Base-by-base conservation (phyloP, 1,140 invertebrate species). In the Zaprionus ghesquierei region DNA sequence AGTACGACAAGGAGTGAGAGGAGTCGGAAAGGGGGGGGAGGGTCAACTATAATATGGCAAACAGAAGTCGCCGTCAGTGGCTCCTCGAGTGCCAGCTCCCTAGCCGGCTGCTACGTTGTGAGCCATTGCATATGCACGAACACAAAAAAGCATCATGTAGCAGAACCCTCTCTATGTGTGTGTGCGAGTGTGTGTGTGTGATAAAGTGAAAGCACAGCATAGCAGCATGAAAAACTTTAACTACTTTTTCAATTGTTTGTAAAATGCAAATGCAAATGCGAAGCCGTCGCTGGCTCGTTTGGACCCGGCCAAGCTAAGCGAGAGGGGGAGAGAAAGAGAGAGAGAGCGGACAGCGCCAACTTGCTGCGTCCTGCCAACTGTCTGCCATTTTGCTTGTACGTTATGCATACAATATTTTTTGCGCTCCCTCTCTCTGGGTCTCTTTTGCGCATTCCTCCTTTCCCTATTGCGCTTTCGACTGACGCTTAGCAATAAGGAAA, bases 241-340 rank as follows among this genome's bases (percentile, higher is more conserved):
- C 84, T 89, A 89, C 79, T 89, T 89, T 89, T 89, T 89, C 84
- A 82, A 89, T 89, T 89, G 84, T 89, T 89, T 89, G 84, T 82
- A 89, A 89, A 89, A 87, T 87, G 84, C 84, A 87, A 89, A 89
- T 89, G 75, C 75, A 75, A 74, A 69, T 75, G 60, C 51, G 60
- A 23, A 59, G 49, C 75, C 55, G 20, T 53, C 70, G 65, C 55
- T 63, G 15, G 27, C 38, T 49, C 25, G 3, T 10, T 25, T 41
- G 13, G 20, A 29, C 29, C 41, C 3, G 18, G 41, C 41, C 23
- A 51, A 51, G 3, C 20, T 22, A 13, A 51, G 22, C 22, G 31
- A 33, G 31, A 33, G 25, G 6, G 25, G 6, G 25, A 27, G 25
- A 27, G 25, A 27, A 6, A 27, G 25, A 27, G 25, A 27, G 25